These are phyloP conservation scores for Alosa sapidissima DNA, from an alignment of 2,797 vertebrate species.

Conservation along the genomic window DNA sequence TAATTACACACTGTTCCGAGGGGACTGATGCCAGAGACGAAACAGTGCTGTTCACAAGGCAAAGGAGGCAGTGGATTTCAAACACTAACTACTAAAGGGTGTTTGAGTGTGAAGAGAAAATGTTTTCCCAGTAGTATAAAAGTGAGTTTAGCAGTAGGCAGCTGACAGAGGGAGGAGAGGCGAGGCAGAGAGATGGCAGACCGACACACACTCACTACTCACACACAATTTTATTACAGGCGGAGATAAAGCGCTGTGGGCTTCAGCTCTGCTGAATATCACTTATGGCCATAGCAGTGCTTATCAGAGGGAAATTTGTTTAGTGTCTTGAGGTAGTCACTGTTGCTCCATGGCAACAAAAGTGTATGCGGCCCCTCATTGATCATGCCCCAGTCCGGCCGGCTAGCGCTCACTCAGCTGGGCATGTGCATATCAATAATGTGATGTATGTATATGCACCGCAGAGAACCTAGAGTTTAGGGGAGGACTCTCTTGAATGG, in stretches of 20 bases:
- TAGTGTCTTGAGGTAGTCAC: constrained; percentile 6
- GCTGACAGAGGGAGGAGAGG: neutral
- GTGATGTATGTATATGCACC: no score
- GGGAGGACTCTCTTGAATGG: neutral
- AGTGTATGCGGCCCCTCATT: neutral
- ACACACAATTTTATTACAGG: neutral
- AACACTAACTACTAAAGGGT: neutral
- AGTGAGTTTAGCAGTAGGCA: neutral
- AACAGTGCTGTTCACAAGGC: neutral
- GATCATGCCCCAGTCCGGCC: neutral
- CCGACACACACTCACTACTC: neutral
- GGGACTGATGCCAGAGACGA: neutral
- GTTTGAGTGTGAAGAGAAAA: neutral
- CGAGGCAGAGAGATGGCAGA: neutral
- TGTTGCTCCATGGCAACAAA: neutral
- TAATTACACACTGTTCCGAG: neutral
- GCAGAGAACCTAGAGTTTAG: neutral
- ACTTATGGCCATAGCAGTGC: neutral
- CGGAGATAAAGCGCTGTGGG: neutral
- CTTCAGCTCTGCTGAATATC: neutral
- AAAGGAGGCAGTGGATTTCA: neutral
- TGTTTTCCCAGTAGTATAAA: neutral
- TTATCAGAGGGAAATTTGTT: constrained; percentile 10
- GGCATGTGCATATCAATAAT: neutral
- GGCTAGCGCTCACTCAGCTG: neutral